Conservation (phyloP, 2,888 invertebrate species). For the Sylvicola cinctus region DNA sequence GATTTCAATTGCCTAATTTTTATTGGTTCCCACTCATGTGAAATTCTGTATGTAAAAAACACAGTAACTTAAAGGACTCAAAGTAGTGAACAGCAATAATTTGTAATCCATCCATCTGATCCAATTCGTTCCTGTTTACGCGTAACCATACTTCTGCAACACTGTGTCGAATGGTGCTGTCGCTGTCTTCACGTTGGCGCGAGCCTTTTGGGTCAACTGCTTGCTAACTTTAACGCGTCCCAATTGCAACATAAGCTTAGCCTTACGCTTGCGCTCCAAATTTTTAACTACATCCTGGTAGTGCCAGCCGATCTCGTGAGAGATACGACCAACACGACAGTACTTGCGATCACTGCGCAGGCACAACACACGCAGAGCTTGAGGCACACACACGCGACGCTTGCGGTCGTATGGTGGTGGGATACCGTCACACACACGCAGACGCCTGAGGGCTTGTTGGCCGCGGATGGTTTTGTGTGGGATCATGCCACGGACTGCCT, state of each 20-base stretch:
- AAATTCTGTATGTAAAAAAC: too few relatives aligned
- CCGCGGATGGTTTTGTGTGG: constrained; percentile 97
- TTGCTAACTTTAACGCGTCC: constrained; percentile 31
- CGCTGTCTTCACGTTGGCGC: constrained; percentile 56
- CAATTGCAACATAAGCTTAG: constrained; percentile 37
- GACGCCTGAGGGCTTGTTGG: constrained; percentile 70
- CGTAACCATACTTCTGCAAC: constrained; percentile 77
- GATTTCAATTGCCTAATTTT: too few relatives aligned
- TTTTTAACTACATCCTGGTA: constrained; percentile 92
- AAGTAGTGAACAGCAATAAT: too few relatives aligned
- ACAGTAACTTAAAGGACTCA: too few relatives aligned
- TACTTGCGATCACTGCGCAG: constrained; percentile 93
- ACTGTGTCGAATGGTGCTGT: constrained; percentile 69
- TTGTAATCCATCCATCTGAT: too few relatives aligned
- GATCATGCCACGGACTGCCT: constrained; percentile 96
- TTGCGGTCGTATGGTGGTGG: constrained; percentile 94
- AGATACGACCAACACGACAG: constrained; percentile 86
- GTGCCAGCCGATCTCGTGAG: constrained; percentile 99
- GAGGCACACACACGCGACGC: constrained; percentile 87
- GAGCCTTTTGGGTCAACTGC: constrained; percentile 72
- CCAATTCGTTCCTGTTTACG: too few relatives aligned
- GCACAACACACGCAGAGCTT: constrained; percentile 84
- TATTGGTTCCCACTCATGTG: too few relatives aligned
- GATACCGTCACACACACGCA: constrained; percentile 91
- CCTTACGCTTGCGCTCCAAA: constrained; percentile 83